These are phyloP conservation scores for Tetranychus truncatus DNA, from an alignment of 2,888 invertebrate species.

Conservation along the genomic window DNA sequence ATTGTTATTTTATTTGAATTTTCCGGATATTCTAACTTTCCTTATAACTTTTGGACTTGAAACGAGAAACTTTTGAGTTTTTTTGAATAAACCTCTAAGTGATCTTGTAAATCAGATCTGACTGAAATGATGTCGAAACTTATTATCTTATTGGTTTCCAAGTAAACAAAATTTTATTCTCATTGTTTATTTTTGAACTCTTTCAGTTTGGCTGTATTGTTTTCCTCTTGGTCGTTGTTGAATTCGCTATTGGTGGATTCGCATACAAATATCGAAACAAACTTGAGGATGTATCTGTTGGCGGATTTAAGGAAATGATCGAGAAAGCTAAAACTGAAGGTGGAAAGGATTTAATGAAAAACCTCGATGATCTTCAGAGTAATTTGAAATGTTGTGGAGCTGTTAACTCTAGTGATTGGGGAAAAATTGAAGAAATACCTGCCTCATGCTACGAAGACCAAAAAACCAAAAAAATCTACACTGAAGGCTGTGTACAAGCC, in stretches of 20 bases:
- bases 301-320: neutral
- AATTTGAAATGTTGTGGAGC: conserved; percentile 66
- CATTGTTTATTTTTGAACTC: neutral
- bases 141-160: neutral
- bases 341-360: neutral
- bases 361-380: conserved; percentile 44
- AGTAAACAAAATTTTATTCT: neutral
- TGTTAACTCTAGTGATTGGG: conserved; percentile 60
- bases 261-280: neutral
- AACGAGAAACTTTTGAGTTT: no score
- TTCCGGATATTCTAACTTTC: no score
- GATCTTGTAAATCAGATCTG: no score
- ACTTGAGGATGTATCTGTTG: neutral
- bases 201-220: neutral
- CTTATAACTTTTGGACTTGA: no score
- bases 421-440: conserved; percentile 37
- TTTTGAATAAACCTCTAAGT: no score
- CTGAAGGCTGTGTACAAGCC: neutral
- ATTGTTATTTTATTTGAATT: no score
- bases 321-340: neutral
- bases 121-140: neutral
- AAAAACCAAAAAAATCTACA: neutral
- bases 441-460: neutral
- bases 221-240: neutral
- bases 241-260: neutral